Base-by-base conservation (phyloP, 2,113 vertebrate species). In the Rhineura floridana region DNA sequence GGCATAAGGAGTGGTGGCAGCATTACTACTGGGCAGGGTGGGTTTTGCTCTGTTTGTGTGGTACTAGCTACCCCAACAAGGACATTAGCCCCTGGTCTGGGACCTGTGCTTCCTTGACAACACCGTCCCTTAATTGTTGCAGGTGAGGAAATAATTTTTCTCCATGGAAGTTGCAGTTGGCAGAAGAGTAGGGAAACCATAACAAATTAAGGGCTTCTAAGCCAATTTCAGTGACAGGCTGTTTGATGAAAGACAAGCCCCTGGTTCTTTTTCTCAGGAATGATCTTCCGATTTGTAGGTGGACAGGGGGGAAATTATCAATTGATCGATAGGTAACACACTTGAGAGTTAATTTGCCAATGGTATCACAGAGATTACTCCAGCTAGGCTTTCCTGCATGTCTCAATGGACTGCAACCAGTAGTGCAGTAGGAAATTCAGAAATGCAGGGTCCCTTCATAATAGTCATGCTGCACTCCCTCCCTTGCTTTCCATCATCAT, bases 261-360 rank as follows among this genome's bases (percentile, higher is more conserved):
- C 72, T 39, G 70, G 70, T 46, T 83, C 65, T 88, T 88, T 83
- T 76, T 73, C 79, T 75, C 44, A 76, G 80, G 42, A 76, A 83
- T 50, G 80, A 88, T 88, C 70, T 76, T 86, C 39, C 21, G 23
- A 76, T 81, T 76, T 88, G 87, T 75, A 86, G 55, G 73, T n/a
- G 30, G 84, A 86, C 84, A 77, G 55, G 42, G 39, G 42, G 23
- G 52, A 52, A 76, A 76, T 62, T 76, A 75, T 76, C 79, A 88
- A 30, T 39, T 83, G 55, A 83, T 81, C 36, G 73, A 86, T 77
- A 63, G 79, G 52, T 42, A 46, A 10, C 21, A 48, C 55, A 65
- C 39, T 50, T 88, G 55, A 73, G 44, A 83, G 63, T 52, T 28
- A 82, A 50, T 50, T 83, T 59, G 11, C 42, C n/a, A 75, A 39